Evolutionary conservation across 1,140 invertebrate genomes (phyloP), one percentile per base, ranked within the genome.

Genomic region (Lepidurus couesii): DNA sequence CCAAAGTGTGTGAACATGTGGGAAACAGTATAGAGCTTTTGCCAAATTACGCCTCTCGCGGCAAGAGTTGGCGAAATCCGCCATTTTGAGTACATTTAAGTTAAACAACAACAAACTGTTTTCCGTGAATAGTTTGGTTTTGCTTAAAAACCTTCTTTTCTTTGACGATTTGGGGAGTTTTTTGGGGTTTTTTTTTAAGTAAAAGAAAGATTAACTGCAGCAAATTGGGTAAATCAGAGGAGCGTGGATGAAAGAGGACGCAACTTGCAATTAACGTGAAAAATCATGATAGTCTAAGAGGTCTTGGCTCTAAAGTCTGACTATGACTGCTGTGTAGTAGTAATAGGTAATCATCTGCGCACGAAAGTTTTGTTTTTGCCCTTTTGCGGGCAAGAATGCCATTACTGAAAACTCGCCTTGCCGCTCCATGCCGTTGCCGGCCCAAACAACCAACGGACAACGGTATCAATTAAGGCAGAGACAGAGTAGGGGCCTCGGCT

Each of bases 361-460:
- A 65, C 11, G 53, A 21, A 65, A 21, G 16, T 65, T 65, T 65
- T 65, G 53, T 65, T 65, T 65, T 13, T 65, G 53, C 53, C 53
- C 53, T 65, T 65, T 65, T 16, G 53, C 53, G 53, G 53, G 53
- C 53, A 65, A 65, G 53, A 65, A 65, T 65, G 53, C 13, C 21
- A 65, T 65, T 65, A 65, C 53, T 65, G 21, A 65, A 21, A 65
- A 13, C 21, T 65, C 6, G 53, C 16, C 53, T 65, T 65, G 21
- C 16, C 21, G 53, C 21, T 34, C 6, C 53, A 65, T 65, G 53
- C 53, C 53, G 53, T 65, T 65, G 53, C 21, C 53, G 53, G 21
- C 53, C 53, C 53, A 65, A 65, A 65, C n/a, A 65, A 65, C 53
- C 53, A 65, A 65, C 53, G 53, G 53, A 65, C 53, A 65, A 65